Percentiles rank a stretch among this genome's conserved stretches.
Evolutionary conservation across 2,113 vertebrate genomes (phyloP).

Genomic region (Entomyzon cyanotis): DNA sequence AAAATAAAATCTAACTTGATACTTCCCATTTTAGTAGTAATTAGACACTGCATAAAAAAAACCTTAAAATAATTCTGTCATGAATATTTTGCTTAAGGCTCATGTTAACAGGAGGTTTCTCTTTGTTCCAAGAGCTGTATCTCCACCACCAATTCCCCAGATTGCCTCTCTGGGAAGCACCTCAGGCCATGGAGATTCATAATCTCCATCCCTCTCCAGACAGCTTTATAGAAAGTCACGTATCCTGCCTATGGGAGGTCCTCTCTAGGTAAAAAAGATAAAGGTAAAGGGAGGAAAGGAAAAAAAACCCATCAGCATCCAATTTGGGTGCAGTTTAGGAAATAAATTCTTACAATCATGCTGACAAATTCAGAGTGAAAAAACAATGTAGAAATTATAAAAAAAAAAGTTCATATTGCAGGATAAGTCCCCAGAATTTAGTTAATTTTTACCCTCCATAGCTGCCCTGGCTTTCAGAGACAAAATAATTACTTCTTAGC

Average conservation of each 20-base stretch:
- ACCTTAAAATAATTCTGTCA: not conserved
- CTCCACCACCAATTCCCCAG: not conserved
- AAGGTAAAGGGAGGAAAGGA: not conserved
- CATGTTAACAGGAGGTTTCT: not conserved
- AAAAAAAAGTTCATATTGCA: not conserved
- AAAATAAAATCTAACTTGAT: not conserved
- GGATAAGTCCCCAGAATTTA: not conserved
- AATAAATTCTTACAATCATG: not conserved
- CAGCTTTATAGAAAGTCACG: not conserved
- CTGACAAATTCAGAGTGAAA: not conserved
- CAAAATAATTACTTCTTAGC: not conserved
- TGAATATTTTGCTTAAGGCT: not conserved
- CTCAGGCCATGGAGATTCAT: not conserved
- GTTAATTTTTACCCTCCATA: not conserved
- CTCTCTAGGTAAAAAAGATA: not conserved
- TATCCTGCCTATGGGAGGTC: not conserved
- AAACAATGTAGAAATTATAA: not conserved
- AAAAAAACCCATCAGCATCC: not conserved
- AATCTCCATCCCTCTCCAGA: not conserved
- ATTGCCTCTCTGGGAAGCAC: not conserved
- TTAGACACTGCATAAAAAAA: not conserved
- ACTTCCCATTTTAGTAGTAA: not conserved
- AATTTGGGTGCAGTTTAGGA: not conserved
- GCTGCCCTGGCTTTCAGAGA: not conserved
- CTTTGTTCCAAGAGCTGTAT: not conserved